Percentiles rank a stretch among this genome's conserved stretches.
phyloP scores from a whole-genome alignment of 2,888 invertebrate species.

The Lasioglossum marginatum region DNA sequence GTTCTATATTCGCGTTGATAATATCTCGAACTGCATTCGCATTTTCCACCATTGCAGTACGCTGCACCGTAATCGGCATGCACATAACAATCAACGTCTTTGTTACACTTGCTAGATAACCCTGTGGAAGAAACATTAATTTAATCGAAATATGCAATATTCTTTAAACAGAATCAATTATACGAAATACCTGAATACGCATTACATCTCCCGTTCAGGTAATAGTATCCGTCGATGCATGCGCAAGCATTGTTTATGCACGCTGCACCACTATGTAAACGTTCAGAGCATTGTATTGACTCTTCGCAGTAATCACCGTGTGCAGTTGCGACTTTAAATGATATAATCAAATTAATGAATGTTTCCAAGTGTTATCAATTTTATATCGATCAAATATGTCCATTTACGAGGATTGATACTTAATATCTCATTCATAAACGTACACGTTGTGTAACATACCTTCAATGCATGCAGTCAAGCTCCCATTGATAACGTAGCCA shows the following conservation, averaged over 20 bases:
- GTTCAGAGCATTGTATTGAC: constrained; percentile 72
- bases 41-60: constrained; percentile 69
- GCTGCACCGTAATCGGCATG: constrained; percentile 74
- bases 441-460: constrained; percentile 53
- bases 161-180: background rate
- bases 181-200: constrained; percentile 67
- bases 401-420: background rate
- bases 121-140: constrained; percentile 55
- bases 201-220: constrained; percentile 75
- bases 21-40: constrained; percentile 76
- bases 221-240: constrained; percentile 75
- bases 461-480: constrained; percentile 72
- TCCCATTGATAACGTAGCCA: constrained; percentile 66
- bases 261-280: constrained; percentile 69
- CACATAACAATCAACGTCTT: constrained; percentile 76
- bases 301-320: constrained; percentile 73
- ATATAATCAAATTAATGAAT: too few species aligned
- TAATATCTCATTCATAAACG: background rate
- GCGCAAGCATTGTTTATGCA: constrained; percentile 70
- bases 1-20: constrained; percentile 80
- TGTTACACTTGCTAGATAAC: constrained; percentile 71
- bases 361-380: too few species aligned
- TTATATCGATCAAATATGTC: too few species aligned
- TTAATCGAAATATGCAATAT: background rate
- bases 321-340: constrained; percentile 64